These are phyloP conservation scores for Pachydiplax longipennis DNA, from an alignment of 2,888 invertebrate genomes.

Conservation along the genomic window DNA sequence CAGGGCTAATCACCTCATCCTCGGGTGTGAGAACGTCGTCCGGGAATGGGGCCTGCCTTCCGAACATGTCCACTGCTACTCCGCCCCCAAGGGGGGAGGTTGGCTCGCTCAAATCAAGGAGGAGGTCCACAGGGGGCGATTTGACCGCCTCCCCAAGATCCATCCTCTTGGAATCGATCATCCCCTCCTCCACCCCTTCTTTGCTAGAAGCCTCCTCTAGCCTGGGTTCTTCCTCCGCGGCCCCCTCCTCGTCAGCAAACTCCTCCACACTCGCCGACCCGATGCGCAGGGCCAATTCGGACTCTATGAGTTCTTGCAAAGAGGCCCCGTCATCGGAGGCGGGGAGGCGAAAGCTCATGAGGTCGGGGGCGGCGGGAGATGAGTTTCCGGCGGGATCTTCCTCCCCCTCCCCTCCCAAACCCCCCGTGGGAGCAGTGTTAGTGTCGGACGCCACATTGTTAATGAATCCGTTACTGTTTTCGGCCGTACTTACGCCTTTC, in stretches of 20 bases:
- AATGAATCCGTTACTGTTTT: constrained; percentile 26
- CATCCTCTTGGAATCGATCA: background rate
- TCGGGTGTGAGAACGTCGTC: constrained; percentile 7
- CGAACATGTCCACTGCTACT: background rate
- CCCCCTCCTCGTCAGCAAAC: background rate
- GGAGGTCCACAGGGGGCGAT: background rate
- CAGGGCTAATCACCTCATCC: background rate
- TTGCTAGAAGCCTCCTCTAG: background rate
- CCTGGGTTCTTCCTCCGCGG: background rate
- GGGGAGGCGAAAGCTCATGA: background rate
- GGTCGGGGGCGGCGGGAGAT: constrained; percentile 1
- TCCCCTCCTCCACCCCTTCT: background rate
- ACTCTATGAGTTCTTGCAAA: constrained; percentile 18
- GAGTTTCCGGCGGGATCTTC: background rate
- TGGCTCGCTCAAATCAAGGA: background rate
- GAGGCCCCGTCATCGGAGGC: constrained; percentile 18
- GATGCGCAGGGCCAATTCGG: constrained; percentile 13
- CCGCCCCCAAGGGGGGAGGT: constrained; percentile 6
- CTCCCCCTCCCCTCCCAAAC: background rate
- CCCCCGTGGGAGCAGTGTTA: background rate
- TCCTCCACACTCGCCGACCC: background rate
- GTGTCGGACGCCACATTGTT: constrained; percentile 33
- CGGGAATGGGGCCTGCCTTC: background rate
- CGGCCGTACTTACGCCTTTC: constrained; percentile 44
- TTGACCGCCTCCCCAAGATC: background rate